Evolutionary conservation across 2,888 invertebrate species (phyloP).

Genomic region (Amphipyra berbera): DNA sequence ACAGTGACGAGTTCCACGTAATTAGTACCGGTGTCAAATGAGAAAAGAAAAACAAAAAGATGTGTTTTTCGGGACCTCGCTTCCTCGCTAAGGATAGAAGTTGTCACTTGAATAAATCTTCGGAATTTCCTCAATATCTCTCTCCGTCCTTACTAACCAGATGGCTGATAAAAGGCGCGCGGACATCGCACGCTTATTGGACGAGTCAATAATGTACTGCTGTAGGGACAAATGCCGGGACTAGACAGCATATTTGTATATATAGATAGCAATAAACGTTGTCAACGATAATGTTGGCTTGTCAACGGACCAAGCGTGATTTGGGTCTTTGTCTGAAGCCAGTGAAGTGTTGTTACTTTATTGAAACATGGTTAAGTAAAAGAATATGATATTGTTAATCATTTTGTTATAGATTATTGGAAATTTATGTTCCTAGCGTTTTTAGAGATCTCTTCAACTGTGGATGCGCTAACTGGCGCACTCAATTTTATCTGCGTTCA

Average conservation of each 20-base stretch:
- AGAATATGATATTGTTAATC: too few species aligned
- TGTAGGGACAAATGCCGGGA: constrained; percentile 73
- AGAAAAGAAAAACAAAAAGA: too few species aligned
- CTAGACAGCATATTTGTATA: constrained; percentile 73
- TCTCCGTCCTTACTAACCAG: constrained; percentile 62
- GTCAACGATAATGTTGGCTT: constrained; percentile 83
- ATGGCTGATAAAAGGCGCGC: constrained; percentile 80
- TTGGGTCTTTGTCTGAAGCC: constrained; percentile 59
- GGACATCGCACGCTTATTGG: constrained; percentile 86
- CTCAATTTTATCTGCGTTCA: too few species aligned
- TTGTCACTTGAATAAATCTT: neutral
- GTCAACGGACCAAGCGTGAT: constrained; percentile 67
- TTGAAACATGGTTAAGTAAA: neutral
- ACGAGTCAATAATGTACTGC: constrained; percentile 88
- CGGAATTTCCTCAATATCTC: constrained; percentile 23
- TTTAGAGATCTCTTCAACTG: too few species aligned
- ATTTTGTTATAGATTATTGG: too few species aligned
- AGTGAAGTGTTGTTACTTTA: constrained; percentile 29
- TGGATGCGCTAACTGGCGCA: too few species aligned
- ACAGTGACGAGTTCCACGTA: too few species aligned
- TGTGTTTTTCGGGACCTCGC: too few species aligned
- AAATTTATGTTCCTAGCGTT: too few species aligned
- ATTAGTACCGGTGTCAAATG: too few species aligned
- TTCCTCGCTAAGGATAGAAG: too few species aligned
- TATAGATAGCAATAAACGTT: constrained; percentile 78